Percentiles rank a stretch among this genome's conserved stretches.
Conservation (phyloP, 2,113 vertebrate genomes). For the Tetrao urogallus region DNA sequence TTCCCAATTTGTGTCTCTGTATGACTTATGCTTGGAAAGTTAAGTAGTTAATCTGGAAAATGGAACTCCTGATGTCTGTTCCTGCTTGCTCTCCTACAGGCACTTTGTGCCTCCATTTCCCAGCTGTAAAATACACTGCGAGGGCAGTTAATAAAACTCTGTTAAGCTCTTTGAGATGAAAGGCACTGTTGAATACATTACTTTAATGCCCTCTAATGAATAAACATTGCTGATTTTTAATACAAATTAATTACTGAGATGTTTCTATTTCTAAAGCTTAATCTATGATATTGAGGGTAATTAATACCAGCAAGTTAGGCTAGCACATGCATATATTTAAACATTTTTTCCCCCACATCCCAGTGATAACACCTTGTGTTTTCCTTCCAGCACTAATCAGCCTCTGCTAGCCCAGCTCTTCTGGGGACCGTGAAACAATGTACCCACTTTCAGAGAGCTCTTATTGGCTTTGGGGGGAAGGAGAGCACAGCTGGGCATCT, state of each 20-base stretch:
- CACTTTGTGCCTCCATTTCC: background rate
- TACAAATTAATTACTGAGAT: constrained; percentile 4
- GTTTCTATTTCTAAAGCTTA: constrained; percentile 5
- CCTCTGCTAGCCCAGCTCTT: background rate
- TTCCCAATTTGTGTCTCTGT: background rate
- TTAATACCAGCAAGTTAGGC: background rate
- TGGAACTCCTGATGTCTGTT: background rate
- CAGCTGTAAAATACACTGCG: background rate
- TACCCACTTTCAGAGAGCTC: background rate
- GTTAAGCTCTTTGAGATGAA: background rate
- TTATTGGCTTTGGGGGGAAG: background rate
- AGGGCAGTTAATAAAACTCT: background rate
- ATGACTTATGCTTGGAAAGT: background rate
- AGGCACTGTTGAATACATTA: background rate
- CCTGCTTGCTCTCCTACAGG: background rate
- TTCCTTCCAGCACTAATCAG: background rate
- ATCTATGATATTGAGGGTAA: background rate
- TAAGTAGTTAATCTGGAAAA: background rate
- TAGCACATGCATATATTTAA: background rate
- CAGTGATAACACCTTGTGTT: background rate
- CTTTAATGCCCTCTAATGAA: constrained; percentile 26
- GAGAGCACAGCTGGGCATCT: rapidly evolving
- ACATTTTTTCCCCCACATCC: background rate
- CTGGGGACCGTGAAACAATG: background rate
- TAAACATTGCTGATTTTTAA: constrained; percentile 10